Conservation (phyloP, 2,113 vertebrate species). For the human region GRCh38 chr20:19689001-19689500, state of each 20-base stretch:
- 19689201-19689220: neutral
- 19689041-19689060: neutral
- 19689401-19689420: neutral
- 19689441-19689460: fast-evolving
- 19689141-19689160: conserved; percentile 16
- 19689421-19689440: neutral
- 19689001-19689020: neutral
- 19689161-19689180: neutral
- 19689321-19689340: neutral
- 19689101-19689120: neutral
- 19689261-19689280: neutral
- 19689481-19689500: neutral
- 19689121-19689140: neutral
- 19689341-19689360: neutral
- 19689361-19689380: neutral
- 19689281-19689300: neutral
- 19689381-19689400: neutral
- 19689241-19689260: neutral
- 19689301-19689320: neutral
- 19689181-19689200: neutral
- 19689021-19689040: neutral
- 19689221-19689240: neutral
- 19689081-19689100: neutral
- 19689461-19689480: neutral
- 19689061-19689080: neutral